Percentiles rank a stretch among this genome's conserved stretches.
These are phyloP conservation scores for Nothoprocta pentlandii DNA, from an alignment of 2,113 vertebrate species.

Conservation along the genomic window DNA sequence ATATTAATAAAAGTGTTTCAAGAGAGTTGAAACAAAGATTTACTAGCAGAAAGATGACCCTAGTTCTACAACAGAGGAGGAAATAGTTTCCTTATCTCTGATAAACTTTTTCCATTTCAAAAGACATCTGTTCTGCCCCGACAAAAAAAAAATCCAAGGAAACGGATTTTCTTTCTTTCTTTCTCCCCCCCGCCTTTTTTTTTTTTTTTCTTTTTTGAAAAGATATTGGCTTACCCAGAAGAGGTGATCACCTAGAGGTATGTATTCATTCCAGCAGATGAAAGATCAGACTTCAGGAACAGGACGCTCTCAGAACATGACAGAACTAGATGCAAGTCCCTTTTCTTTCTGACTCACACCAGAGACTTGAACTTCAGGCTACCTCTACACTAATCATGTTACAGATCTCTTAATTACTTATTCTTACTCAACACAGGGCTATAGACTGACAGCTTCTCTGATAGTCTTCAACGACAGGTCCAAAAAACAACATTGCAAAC, in stretches of 20 bases:
- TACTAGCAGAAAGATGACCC: background rate
- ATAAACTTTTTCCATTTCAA: background rate
- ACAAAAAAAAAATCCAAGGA: background rate
- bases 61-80: background rate
- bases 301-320: slow-evolving; percentile 16
- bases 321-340: slow-evolving; percentile 16
- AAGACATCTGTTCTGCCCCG: background rate
- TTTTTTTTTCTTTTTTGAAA: background rate
- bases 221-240: background rate
- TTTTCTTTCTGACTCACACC: background rate
- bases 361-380: slow-evolving; percentile 40
- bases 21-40: background rate
- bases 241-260: slow-evolving; percentile 21
- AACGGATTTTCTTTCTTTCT: background rate
- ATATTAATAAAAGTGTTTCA: background rate
- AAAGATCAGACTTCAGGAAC: background rate
- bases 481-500: background rate
- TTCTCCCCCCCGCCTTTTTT: background rate
- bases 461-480: background rate
- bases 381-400: slow-evolving; percentile 22
- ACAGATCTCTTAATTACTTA: background rate
- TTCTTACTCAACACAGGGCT: background rate
- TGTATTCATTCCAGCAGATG: slow-evolving; percentile 43
- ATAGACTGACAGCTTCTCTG: background rate
- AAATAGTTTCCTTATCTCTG: background rate